These are phyloP conservation scores for Nothocercus julius DNA, from an alignment of 2,113 vertebrate genomes.

Conservation along the genomic window DNA sequence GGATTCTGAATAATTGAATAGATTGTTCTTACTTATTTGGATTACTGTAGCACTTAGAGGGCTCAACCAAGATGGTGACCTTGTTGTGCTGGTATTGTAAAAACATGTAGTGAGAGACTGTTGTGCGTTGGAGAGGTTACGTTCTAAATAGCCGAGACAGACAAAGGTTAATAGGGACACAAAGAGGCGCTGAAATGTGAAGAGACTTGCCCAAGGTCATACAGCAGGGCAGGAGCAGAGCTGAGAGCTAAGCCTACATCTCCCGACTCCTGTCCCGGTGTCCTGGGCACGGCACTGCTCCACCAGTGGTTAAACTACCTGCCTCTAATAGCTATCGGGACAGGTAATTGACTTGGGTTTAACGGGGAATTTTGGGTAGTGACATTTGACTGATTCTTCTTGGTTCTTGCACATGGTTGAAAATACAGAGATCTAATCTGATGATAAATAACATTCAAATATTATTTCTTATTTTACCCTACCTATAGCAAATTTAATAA, in stretches of 20 bases:
- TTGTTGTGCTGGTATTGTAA: constrained; percentile 70
- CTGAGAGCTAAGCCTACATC: constrained; percentile 41
- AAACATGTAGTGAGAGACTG: constrained; percentile 70
- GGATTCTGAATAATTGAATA: constrained; percentile 70
- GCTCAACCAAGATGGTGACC: constrained; percentile 69
- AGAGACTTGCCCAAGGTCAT: constrained; percentile 72
- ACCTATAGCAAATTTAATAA: neutral
- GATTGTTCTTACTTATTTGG: constrained; percentile 71
- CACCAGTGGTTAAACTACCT: constrained; percentile 65
- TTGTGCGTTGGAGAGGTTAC: constrained; percentile 65
- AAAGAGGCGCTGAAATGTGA: constrained; percentile 72
- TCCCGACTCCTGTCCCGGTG: constrained; percentile 3
- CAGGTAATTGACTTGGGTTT: constrained; percentile 61
- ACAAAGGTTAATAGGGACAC: constrained; percentile 73
- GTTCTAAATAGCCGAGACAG: constrained; percentile 66
- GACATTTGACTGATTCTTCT: constrained; percentile 18
- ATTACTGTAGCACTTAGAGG: constrained; percentile 67
- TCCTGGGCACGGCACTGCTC: constrained; percentile 57
- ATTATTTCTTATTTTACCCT: neutral
- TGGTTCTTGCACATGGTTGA: neutral
- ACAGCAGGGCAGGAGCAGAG: constrained; percentile 69
- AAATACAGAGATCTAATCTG: neutral
- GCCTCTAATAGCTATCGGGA: constrained; percentile 59
- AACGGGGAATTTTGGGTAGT: constrained; percentile 37
- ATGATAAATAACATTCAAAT: neutral